Base-by-base conservation (phyloP, 2,888 invertebrate genomes). In the Psylliodes chrysocephalus region DNA sequence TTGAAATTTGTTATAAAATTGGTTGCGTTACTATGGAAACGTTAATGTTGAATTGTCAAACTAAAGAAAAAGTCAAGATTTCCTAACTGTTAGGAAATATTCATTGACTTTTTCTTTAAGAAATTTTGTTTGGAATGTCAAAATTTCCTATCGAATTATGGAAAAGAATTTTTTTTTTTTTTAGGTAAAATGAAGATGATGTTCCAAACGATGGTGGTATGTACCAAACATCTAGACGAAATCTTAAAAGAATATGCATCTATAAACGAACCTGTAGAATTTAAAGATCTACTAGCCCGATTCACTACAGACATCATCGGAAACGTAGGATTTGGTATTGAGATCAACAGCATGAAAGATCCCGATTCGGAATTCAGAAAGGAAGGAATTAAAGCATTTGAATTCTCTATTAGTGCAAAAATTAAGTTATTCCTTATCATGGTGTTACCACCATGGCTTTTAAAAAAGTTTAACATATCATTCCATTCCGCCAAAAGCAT, bases 291-390 rank as follows among this genome's bases (percentile, higher is more conserved):
- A 38, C 83, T 85, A 66, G 85, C 85, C 2, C 84, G 85, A 64
- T 88, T 85, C 73, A 84, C 86, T 0, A 86, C 87, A 81, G 88
- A 88, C 71, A 84, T 87, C 1, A 86, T 88, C 18, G 86, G 86
- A 0, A 85, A 84, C 47, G 85, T 86, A 60, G 87, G 86, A 4
- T 88, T 88, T 73, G 88, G 88, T 19, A 80, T 88, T 3, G 85
- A 87, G 66, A 85, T 85, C 67, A 85, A 88, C 71, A 84, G 85
- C 19, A 83, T 88, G 49, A 81, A 82, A 53, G 81, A 86, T 75
- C 81, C 85, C 0, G 79, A 86, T 60, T 83, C 85, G 14, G 71
- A 69, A 42, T 88, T 88, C 75, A 59, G 72, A 55, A 51, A 66
- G 18, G 69, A 68, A 14, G 74, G 71, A 0, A 69, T 38, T 57